These are phyloP conservation scores for Mercenaria mercenaria DNA, from an alignment of 1,140 invertebrate genomes.

Conservation along the genomic window DNA sequence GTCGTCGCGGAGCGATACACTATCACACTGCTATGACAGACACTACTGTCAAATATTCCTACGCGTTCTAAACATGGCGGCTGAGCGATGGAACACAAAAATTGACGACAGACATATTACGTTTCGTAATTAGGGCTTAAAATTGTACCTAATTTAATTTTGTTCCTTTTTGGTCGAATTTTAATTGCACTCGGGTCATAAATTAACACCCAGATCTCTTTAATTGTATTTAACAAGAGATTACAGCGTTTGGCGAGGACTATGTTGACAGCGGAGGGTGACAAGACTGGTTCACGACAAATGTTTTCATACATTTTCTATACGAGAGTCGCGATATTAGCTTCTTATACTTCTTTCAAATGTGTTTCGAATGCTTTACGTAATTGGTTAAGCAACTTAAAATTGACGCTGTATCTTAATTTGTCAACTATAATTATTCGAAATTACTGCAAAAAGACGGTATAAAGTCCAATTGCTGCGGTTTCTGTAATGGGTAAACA, in stretches of 20 bases:
- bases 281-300: slow-evolving; percentile 41
- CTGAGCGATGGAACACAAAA: slow-evolving; percentile 11
- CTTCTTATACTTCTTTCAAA: slow-evolving; percentile 39
- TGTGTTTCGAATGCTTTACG: slow-evolving; percentile 61
- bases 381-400: slow-evolving; percentile 66
- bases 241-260: slow-evolving; percentile 42
- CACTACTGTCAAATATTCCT: slow-evolving; percentile 33
- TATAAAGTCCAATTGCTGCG: slow-evolving; percentile 41
- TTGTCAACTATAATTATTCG: slow-evolving; percentile 52
- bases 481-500: slow-evolving; percentile 48
- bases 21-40: not conserved
- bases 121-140: slow-evolving; percentile 46
- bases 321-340: slow-evolving; percentile 28
- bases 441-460: slow-evolving; percentile 37
- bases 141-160: slow-evolving; percentile 59
- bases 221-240: slow-evolving; percentile 64
- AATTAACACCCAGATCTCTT: slow-evolving; percentile 58
- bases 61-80: slow-evolving; percentile 29
- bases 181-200: slow-evolving; percentile 68
- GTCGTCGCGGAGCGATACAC: slow-evolving; percentile 47
- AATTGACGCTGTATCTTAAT: slow-evolving; percentile 61
- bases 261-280: slow-evolving; percentile 31
- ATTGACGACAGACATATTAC: slow-evolving; percentile 58
- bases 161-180: slow-evolving; percentile 65
- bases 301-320: slow-evolving; percentile 63